Evolutionary conservation across 1,140 invertebrate species (phyloP), one percentile per base, ranked within the genome.

Genomic region (Zaprionus africanus): DNA sequence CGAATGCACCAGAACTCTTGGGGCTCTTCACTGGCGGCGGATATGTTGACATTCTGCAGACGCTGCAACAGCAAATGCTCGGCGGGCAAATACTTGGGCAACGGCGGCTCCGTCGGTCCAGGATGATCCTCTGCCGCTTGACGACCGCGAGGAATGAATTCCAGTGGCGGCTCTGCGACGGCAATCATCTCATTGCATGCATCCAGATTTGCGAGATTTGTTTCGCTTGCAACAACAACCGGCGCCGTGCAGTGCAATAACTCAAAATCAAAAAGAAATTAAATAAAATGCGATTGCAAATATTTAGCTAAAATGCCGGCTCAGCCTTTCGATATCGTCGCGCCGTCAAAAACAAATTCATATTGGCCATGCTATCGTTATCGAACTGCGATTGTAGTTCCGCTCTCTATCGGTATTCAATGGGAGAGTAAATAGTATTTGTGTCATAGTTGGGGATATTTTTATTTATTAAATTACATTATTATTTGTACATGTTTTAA

Each of bases 81-180:
- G 86, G 73, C 92, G 91, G 72, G 81, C 64, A 92, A 82, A 70
- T 81, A 72, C 41, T 61, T 92, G 85, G 65, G 87, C 79, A 90
- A 58, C 51, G 93, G 90, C 75, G 92, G 85, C 19, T 93, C 91
- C 43, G 76, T 67, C 9, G 93, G 92, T 68, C 96, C 96, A 58
- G 97, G 97, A 94, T 98, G 97, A 57, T 95, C 95, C 58, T 94
- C 93, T 88, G 97, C 93, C 92, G 96, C 96, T 92, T 96, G 95
- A 93, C 97, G 95, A 87, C 97, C 97, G 94, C 96, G 96, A 87
- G 97, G 97, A 94, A 97, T 94, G 94, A 97, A 98, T 94, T 98
- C 97, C 96, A 82, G 65, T 60, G 86, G 85, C 76, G 85, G 85
- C 64, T 90, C 85, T 85, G 86, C 86, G 79, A 90, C 86, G 79